phyloP scores from a whole-genome alignment of 2,888 invertebrate species.

The Stenoptilia bipunctidactyla region DNA sequence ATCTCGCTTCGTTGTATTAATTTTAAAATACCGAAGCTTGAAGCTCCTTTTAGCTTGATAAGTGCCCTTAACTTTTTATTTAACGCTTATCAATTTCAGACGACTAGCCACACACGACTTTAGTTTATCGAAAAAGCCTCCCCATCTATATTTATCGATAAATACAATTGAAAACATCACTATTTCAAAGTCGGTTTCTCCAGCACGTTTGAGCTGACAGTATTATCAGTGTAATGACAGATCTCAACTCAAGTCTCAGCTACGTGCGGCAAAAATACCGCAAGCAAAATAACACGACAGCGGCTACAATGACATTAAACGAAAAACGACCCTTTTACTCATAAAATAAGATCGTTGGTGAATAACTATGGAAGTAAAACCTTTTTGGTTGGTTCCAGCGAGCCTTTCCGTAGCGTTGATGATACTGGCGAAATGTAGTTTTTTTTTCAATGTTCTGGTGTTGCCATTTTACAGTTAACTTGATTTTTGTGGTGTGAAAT shows the following conservation, averaged over 20 bases:
- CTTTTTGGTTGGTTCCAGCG: too few relatives aligned
- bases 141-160: slow-evolving; percentile 7
- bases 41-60: too few relatives aligned
- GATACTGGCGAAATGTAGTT: too few relatives aligned
- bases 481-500: too few relatives aligned
- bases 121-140: not conserved
- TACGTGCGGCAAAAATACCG: slow-evolving; percentile 60
- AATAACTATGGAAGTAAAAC: not conserved
- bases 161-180: slow-evolving; percentile 26
- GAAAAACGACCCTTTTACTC: slow-evolving; percentile 2
- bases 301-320: not conserved
- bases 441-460: too few relatives aligned
- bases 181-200: slow-evolving; percentile 36
- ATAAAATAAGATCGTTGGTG: not conserved
- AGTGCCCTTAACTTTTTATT: too few relatives aligned
- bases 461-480: too few relatives aligned
- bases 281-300: slow-evolving; percentile 20
- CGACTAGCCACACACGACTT: too few relatives aligned
- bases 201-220: slow-evolving; percentile 53
- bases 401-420: too few relatives aligned
- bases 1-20: too few relatives aligned
- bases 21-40: too few relatives aligned
- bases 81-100: too few relatives aligned
- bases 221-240: slow-evolving; percentile 69
- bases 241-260: slow-evolving; percentile 38